A percentile compares a stretch with the other conserved stretches of the same genome.
Evolutionary conservation across 37 sponge, comb jelly and placozoan species (phyloP).

Genomic region (Aplysina aerophoba): DNA sequence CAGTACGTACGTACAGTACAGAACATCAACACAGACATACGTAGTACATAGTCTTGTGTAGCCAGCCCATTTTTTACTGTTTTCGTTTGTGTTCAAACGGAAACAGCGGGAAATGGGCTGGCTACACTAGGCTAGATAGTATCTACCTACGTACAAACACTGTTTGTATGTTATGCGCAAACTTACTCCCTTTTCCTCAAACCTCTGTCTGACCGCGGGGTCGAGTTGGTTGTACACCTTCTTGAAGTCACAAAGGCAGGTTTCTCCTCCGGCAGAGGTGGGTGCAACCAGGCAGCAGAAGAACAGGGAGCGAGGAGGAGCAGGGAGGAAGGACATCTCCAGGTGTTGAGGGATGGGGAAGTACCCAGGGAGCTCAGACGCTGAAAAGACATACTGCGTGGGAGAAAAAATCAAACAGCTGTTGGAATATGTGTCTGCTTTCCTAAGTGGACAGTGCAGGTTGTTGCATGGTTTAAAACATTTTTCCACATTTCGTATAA

Average conservation of each 20-base stretch:
- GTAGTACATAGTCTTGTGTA: no score
- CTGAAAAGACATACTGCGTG: slow-evolving; percentile 68
- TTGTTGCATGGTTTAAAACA: no score
- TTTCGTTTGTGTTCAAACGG: no score
- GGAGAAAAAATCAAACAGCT: no score
- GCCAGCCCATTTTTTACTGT: no score
- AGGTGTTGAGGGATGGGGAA: slow-evolving; percentile 78
- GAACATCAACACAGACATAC: no score
- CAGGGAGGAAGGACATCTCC: slow-evolving; percentile 78
- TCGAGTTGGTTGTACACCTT: slow-evolving; percentile 72
- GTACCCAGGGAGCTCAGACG: slow-evolving; percentile 70
- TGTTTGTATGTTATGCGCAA: not conserved
- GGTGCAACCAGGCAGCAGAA: slow-evolving; percentile 83
- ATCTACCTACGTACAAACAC: not conserved
- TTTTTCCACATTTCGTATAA: no score
- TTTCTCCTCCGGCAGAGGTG: slow-evolving; percentile 69
- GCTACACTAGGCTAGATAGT: no score
- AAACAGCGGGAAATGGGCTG: no score
- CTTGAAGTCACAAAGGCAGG: slow-evolving; percentile 69
- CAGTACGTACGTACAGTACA: no score
- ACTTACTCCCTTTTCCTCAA: slow-evolving; percentile 76
- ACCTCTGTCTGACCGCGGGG: slow-evolving; percentile 47
- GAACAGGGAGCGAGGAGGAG: slow-evolving; percentile 63
- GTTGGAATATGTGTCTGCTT: no score
- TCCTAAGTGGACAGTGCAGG: no score